These are phyloP conservation scores for Triplophysa siluroides DNA, from an alignment of 2,113 vertebrate species.

Conservation along the genomic window DNA sequence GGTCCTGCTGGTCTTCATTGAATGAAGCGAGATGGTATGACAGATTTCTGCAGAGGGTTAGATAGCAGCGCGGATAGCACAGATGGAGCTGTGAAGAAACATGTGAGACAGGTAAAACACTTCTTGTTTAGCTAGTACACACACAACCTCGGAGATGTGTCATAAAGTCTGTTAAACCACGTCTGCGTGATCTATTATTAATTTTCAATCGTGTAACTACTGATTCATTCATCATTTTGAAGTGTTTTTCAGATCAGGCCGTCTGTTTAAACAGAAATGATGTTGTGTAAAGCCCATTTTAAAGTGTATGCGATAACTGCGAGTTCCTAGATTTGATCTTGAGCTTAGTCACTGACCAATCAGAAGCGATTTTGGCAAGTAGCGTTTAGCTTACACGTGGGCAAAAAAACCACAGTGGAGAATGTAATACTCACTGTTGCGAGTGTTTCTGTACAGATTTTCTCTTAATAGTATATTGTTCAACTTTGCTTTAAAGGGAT, in stretches of 20 bases:
- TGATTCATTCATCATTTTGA: slow-evolving; percentile 35
- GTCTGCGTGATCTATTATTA: not conserved
- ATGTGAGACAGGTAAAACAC: not conserved
- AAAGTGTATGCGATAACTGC: not conserved
- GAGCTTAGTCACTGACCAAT: not conserved
- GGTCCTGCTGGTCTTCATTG: not conserved
- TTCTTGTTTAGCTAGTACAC: not conserved
- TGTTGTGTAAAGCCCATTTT: not conserved
- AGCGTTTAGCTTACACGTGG: not conserved
- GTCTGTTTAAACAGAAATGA: not conserved
- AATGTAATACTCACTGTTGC: not conserved
- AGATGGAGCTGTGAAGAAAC: slow-evolving; percentile 24
- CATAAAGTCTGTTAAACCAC: not conserved
- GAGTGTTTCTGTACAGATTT: not conserved
- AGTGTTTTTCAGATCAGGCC: not conserved
- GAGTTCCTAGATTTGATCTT: not conserved
- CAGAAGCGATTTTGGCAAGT: not conserved
- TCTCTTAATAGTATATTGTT: too few relatives aligned
- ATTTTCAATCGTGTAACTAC: slow-evolving; percentile 12
- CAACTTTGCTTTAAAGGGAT: too few relatives aligned
- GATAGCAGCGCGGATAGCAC: slow-evolving; percentile 18
- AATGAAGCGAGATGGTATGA: slow-evolving; percentile 17
- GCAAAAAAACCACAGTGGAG: not conserved
- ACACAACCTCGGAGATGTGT: not conserved
- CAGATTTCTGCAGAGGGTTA: slow-evolving; percentile 18